Evolutionary conservation across 2,113 vertebrate genomes (phyloP), one percentile per base, ranked within the genome.

Genomic region (Bothrops jararaca): DNA sequence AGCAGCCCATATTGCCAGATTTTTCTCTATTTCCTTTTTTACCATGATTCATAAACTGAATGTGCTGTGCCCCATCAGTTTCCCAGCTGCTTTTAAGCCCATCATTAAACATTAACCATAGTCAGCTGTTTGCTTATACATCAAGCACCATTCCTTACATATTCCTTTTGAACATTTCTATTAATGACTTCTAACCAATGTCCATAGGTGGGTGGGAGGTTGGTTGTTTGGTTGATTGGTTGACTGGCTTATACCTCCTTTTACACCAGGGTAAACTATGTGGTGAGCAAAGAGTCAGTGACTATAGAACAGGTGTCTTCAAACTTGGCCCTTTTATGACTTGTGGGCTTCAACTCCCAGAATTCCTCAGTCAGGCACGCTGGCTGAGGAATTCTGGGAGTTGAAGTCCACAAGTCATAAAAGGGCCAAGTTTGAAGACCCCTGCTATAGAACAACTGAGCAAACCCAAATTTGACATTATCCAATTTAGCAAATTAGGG

Each of bases 251-350:
- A 58, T 60, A 89, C 91, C 64, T 92, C 34, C 93, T 97, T 97
- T 97, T 97, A 97, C 96, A 97, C 97, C 96, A 96, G 96, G 96
- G 95, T 95, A 95, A 95, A 94, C 89, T 13, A 20, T 0, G 0
- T 34, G 23, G 20, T 90, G 48, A 91, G 90, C 54, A 85, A 87
- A 93, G 60, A 69, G 60, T 53, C 92, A 89, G 80, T 92, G 94
- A 93, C 95, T 94, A 91, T 94, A 96, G 94, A 91, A 92, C 95
- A 95, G 48, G 48, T 8, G 1, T 50, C 48, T 50, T 50, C 48
- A 50, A 50, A 50, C 48, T 7, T 8, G 48, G 48, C 48, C 48
- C 1, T 48, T 48, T 48, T 48, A 48, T 48, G 48, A 48, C 48
- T 48, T 48, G 48, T 48, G 48, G 48, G 8, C 48, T 48, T 48